These are phyloP conservation scores for Rhimphoctona megacephalus DNA, from an alignment of 2,888 invertebrate species.

Conservation along the genomic window DNA sequence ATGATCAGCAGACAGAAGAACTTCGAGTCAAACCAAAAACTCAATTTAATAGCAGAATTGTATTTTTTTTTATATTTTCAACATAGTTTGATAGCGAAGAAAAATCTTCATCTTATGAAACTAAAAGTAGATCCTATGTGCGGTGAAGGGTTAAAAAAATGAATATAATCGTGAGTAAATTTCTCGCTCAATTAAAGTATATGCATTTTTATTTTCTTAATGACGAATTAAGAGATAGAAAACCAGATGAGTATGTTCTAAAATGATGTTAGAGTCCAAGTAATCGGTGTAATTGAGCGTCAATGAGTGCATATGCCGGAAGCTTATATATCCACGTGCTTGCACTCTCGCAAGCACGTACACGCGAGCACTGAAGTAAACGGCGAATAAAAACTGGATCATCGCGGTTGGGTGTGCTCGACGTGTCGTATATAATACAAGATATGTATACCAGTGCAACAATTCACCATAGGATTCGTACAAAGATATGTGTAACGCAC, in stretches of 20 bases:
- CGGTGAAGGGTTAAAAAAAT: background rate
- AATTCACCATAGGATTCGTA: constrained; percentile 32
- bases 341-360: constrained; percentile 21
- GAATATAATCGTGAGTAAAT: background rate
- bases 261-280: constrained; percentile 41
- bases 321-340: constrained; percentile 38
- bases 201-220: background rate
- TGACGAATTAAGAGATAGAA: background rate
- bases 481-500: constrained; percentile 31
- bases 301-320: constrained; percentile 63
- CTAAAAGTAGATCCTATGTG: background rate
- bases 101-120: background rate
- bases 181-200: constrained; percentile 1
- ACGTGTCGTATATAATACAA: background rate
- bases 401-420: constrained; percentile 50
- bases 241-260: constrained; percentile 11
- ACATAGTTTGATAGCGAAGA: background rate
- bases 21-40: too few species aligned
- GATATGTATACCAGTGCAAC: constrained; percentile 22
- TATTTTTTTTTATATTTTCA: background rate
- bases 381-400: constrained; percentile 46
- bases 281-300: constrained; percentile 61
- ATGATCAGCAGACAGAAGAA: too few species aligned
- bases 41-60: too few species aligned
- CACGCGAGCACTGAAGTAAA: background rate